A percentile compares a stretch with the other conserved stretches of the same genome.
phyloP scores from a whole-genome alignment of 2,797 vertebrate species.

The Dicrostonyx torquatus region DNA sequence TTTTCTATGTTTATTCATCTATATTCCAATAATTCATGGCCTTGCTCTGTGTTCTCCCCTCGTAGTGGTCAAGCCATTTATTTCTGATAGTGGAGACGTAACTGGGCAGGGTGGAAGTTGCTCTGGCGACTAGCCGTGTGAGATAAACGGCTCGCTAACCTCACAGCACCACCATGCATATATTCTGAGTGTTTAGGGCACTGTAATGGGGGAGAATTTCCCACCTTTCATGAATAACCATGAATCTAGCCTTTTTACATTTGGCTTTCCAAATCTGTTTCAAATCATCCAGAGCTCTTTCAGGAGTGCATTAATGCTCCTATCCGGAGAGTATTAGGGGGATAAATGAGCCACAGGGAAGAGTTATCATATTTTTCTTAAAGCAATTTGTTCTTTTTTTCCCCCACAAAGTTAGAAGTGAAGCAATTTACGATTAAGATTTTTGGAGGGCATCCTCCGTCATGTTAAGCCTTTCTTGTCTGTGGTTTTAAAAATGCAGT shows the following conservation, averaged over 20 bases:
- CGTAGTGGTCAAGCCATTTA: neutral
- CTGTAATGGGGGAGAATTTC: constrained; percentile 64
- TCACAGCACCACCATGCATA: constrained; percentile 9
- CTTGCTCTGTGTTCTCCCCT: neutral
- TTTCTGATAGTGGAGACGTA: constrained; percentile 26
- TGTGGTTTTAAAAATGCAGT: constrained; percentile 55
- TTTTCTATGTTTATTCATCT: neutral
- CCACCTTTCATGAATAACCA: constrained; percentile 64
- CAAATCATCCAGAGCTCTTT: constrained; percentile 58
- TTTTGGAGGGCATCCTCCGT: constrained; percentile 58
- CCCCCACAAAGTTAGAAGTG: constrained; percentile 55
- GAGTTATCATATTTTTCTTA: constrained; percentile 70
- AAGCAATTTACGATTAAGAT: constrained; percentile 70
- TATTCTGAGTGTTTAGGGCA: constrained; percentile 39
- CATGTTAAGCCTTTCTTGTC: constrained; percentile 60
- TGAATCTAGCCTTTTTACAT: constrained; percentile 72
- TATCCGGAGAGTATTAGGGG: constrained; percentile 59
- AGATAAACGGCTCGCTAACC: constrained; percentile 58
- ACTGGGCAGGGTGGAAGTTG: constrained; percentile 27
- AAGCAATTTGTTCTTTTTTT: constrained; percentile 69
- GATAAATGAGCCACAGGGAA: constrained; percentile 65
- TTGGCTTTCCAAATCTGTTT: constrained; percentile 58
- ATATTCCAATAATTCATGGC: neutral
- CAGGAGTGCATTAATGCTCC: constrained; percentile 52
- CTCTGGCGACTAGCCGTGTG: neutral